Conservation (phyloP, 2,888 invertebrate genomes). For the Catocala nupta region DNA sequence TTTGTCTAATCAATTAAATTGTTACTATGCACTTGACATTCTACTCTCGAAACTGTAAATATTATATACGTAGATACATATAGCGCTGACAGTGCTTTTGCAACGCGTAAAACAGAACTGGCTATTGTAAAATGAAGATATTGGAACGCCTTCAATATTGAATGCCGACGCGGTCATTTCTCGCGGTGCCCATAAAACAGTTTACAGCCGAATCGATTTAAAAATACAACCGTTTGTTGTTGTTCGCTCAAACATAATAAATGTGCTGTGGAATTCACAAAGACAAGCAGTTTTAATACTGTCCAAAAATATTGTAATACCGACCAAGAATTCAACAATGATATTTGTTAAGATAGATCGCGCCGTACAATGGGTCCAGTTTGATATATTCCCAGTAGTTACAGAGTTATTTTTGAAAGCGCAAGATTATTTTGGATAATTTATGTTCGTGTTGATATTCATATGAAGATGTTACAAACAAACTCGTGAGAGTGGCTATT, state of each 20-base stretch:
- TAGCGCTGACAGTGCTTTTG: slow-evolving; percentile 1
- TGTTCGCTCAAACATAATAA: slow-evolving; percentile 20
- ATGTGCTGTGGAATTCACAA: slow-evolving; percentile 12
- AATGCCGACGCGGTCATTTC: slow-evolving; percentile 26
- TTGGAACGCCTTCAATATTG: slow-evolving; percentile 21
- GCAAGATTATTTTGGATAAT: slow-evolving; percentile 12
- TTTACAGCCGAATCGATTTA: slow-evolving; percentile 25
- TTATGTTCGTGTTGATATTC: slow-evolving; percentile 11
- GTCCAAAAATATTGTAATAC: not conserved
- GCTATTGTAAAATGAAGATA: slow-evolving; percentile 18
- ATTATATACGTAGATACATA: not conserved
- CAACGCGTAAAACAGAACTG: slow-evolving; percentile 15
- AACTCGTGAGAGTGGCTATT: slow-evolving; percentile 8
- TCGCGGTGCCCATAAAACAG: slow-evolving; percentile 22
- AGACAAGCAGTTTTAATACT: not conserved
- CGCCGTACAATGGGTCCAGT: not conserved
- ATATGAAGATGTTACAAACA: slow-evolving; percentile 10
- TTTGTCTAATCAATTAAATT: not conserved
- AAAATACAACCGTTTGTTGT: slow-evolving; percentile 27
- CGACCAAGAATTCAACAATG: not conserved
- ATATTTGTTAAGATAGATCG: not conserved
- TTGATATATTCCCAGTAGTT: not conserved
- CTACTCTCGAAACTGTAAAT: not conserved
- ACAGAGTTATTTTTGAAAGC: slow-evolving; percentile 6
- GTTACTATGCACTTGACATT: not conserved